phyloP scores from a whole-genome alignment of 1,140 invertebrate species.

The Drosophila albomicans region DNA sequence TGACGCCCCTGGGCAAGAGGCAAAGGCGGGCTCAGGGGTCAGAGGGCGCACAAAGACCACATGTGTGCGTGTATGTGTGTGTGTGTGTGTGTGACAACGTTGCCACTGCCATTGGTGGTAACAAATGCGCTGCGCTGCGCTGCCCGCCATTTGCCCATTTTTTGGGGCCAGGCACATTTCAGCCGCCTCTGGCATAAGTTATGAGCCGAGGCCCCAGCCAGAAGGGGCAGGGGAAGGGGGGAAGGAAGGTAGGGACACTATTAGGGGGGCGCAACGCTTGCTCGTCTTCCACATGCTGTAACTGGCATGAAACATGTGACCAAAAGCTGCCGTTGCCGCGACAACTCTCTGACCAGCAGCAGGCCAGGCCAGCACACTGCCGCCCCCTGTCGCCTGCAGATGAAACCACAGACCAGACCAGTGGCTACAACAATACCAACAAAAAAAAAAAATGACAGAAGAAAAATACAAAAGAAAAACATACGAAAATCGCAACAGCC shows the following conservation, averaged over 20 bases:
- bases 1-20: constrained; percentile 57
- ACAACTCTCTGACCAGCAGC: constrained; percentile 26
- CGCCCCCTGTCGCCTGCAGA: constrained; percentile 73
- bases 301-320: constrained; percentile 81
- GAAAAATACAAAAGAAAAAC: constrained; percentile 6
- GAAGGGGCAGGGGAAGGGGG: neutral
- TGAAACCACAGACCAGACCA: constrained; percentile 70
- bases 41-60: neutral
- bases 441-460: neutral
- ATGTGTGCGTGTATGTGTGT: constrained; percentile 22
- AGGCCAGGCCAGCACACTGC: constrained; percentile 28
- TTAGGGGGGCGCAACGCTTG: neutral
- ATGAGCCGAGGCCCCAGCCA: constrained; percentile 50
- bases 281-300: constrained; percentile 50
- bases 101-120: constrained; percentile 62
- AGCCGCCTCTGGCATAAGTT: constrained; percentile 69
- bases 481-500: constrained; percentile 14
- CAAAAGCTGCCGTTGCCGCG: constrained; percentile 48
- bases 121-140: constrained; percentile 69
- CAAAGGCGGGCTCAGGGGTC: neutral
- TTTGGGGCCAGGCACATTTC: constrained; percentile 42
- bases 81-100: constrained; percentile 64
- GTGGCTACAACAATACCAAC: constrained; percentile 25
- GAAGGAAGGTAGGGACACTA: neutral
- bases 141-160: constrained; percentile 63